Base-by-base conservation (phyloP, 1,140 invertebrate species). In the Pectinophora gossypiella region DNA sequence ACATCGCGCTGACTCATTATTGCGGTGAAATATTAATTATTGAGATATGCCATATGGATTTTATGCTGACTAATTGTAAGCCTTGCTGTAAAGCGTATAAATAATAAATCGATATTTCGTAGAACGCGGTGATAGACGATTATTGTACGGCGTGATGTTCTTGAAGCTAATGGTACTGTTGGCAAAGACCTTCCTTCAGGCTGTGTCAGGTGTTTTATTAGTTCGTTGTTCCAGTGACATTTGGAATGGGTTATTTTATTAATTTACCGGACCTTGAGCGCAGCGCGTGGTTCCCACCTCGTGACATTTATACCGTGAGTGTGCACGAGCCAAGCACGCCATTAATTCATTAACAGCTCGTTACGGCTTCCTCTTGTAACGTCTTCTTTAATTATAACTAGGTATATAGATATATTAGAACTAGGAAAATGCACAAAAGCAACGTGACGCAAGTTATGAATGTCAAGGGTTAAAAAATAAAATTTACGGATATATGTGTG, bases 181-280 rank as follows among this genome's bases (percentile, higher is more conserved):
- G 16, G 15, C 36, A 15, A 1, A 40, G 36, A 40, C 36, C n/a
- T 40, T 18, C 2, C 16, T 40, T 15, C 13, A 6, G 5, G 5
- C 12, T 18, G 10, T 15, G 13, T 40, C 36, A 40, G 36, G 36
- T 40, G 36, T 15, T 15, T 15, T 13, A 13, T 2, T 6, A 16
- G 36, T 40, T 27, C 54, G 47, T 52, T 50, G 59, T 53, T 18
- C 54, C 27, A 36, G 43, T 53, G 51, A 13, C 38, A 54, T 48
- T 48, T 27, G 36, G 12, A 36, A 16, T 13, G 7, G 6, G 23
- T 46, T 52, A 46, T 51, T 50, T 51, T 51, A 51, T 51, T 51
- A 51, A 40, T 51, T 22, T 23, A 43, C 49, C 22, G 16, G 27
- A 32, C 49, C 49, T 51, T 51, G 49, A 4, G 12, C 38, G 15